A percentile compares a stretch with the other conserved stretches of the same genome.
phyloP scores from a whole-genome alignment of 2,888 invertebrate genomes.

The Platerodrilus igneus region DNA sequence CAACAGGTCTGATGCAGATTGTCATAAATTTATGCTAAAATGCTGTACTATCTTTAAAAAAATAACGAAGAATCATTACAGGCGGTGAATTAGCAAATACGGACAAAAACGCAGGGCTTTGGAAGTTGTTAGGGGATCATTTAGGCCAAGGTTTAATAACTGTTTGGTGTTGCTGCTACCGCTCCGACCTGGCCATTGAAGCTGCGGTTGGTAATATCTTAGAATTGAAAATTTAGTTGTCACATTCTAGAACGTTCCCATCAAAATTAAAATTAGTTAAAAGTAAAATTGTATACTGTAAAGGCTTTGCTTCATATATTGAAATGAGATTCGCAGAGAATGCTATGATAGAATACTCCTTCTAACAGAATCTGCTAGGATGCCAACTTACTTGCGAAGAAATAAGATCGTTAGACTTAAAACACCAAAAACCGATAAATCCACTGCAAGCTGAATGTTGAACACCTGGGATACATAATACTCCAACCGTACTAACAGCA shows the following conservation, averaged over 20 bases:
- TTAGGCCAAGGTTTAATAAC: not conserved
- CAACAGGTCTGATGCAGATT: not conserved
- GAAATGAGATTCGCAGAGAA: too few species aligned
- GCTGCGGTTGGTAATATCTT: not conserved
- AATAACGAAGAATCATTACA: slow-evolving; percentile 1
- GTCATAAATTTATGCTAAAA: not conserved
- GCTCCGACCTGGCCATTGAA: slow-evolving; percentile 4
- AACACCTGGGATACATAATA: slow-evolving; percentile 1
- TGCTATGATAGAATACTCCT: not conserved
- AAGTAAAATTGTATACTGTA: too few species aligned
- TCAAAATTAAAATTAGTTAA: too few species aligned
- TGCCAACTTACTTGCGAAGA: slow-evolving; percentile 1
- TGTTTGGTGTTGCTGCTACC: slow-evolving; percentile 2
- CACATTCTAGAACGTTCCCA: too few species aligned
- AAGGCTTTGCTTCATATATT: too few species aligned
- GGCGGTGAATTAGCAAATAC: slow-evolving; percentile 7
- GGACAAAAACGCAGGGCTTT: slow-evolving; percentile 2
- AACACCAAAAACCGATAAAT: not conserved
- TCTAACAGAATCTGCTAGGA: not conserved
- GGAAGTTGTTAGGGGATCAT: slow-evolving; percentile 4
- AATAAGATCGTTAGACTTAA: not conserved
- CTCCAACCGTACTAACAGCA: not conserved
- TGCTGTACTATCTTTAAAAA: not conserved
- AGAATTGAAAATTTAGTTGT: not conserved
- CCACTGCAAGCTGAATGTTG: not conserved